phyloP scores from a whole-genome alignment of 1,140 invertebrate species.

The Drosophila nebulosa region DNA sequence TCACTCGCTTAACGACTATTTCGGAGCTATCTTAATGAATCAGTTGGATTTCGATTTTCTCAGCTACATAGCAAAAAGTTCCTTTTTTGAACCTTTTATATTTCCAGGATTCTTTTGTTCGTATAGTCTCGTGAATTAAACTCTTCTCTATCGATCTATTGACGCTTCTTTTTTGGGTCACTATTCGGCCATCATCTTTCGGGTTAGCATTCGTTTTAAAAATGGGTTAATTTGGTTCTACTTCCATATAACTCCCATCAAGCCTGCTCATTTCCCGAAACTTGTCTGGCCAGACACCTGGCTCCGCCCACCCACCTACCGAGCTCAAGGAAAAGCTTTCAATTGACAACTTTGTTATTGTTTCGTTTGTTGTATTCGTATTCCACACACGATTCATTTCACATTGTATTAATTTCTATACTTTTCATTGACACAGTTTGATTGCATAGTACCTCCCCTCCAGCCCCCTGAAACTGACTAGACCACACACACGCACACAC shows the following conservation, averaged over 20 bases:
- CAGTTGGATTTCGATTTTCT: too few relatives aligned
- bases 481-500: slow-evolving; percentile 30
- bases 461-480: background rate
- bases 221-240: background rate
- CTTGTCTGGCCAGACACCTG: background rate
- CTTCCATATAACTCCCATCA: background rate
- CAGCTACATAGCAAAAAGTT: too few relatives aligned
- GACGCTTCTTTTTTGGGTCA: background rate
- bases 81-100: too few relatives aligned
- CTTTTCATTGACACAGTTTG: slow-evolving; percentile 14
- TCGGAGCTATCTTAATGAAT: too few relatives aligned
- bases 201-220: background rate
- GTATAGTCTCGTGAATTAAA: too few relatives aligned
- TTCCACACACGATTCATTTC: slow-evolving; percentile 3
- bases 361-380: background rate
- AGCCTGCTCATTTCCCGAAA: background rate
- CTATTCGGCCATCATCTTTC: background rate
- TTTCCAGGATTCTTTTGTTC: too few relatives aligned
- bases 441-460: slow-evolving; percentile 6
- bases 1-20: too few relatives aligned
- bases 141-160: too few relatives aligned
- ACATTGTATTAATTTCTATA: slow-evolving; percentile 6
- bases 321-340: background rate
- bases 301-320: background rate
- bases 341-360: background rate